Evolutionary conservation across 2,113 vertebrate genomes (phyloP).

Genomic region (Passerina amoena): DNA sequence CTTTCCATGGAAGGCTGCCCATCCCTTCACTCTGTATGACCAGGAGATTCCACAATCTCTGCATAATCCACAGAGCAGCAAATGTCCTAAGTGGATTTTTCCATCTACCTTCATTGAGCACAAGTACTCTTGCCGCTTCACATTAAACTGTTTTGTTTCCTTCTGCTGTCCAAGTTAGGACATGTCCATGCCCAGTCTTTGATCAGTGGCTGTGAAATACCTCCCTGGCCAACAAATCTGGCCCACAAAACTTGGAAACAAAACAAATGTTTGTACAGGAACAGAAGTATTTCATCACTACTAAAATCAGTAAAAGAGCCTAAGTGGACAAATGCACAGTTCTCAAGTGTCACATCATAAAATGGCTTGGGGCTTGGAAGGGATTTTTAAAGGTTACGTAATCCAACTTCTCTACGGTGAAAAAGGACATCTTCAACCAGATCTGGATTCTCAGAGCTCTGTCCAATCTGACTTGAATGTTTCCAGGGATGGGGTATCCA

Average conservation of each 20-base stretch:
- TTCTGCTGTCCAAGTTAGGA: neutral
- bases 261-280: neutral
- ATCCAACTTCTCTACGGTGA: neutral
- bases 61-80: neutral
- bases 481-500: neutral
- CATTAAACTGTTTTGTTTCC: neutral
- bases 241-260: neutral
- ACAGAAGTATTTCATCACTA: neutral
- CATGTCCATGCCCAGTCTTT: neutral
- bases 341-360: neutral
- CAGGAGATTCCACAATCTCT: neutral
- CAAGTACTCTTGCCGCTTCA: neutral
- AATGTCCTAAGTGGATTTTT: neutral
- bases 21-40: neutral
- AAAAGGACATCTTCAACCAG: neutral
- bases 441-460: neutral
- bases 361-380: neutral
- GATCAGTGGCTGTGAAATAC: neutral
- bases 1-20: neutral
- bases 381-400: neutral
- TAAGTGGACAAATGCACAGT: fast-evolving
- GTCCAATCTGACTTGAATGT: neutral
- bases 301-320: neutral
- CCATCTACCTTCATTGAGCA: neutral
- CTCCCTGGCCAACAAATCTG: neutral